A percentile compares a stretch with the other conserved stretches of the same genome.
These are phyloP conservation scores for Pheosia tremula DNA, from an alignment of 2,888 invertebrate genomes.

Conservation along the genomic window DNA sequence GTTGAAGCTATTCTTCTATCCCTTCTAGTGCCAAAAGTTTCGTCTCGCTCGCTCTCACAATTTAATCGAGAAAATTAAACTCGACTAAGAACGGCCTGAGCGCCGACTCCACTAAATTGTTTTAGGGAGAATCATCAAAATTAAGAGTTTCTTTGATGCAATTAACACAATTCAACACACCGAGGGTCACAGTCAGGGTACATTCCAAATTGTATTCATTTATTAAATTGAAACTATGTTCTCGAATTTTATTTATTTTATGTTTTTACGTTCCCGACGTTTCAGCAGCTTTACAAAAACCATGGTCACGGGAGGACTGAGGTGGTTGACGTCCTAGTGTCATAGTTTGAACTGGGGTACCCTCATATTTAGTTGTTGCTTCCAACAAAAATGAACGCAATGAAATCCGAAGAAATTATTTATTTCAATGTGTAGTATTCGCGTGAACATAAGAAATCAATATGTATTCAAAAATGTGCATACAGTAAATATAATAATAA, in stretches of 20 bases:
- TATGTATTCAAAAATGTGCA: not conserved
- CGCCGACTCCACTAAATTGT: constrained; percentile 27
- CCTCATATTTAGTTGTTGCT: no score
- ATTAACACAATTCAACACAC: constrained; percentile 20
- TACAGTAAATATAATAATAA: constrained; percentile 6
- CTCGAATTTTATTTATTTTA: no score
- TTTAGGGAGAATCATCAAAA: constrained; percentile 28
- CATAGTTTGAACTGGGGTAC: no score
- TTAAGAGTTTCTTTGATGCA: constrained; percentile 27
- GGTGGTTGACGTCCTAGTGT: no score
- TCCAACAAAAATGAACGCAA: no score
- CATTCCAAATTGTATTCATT: not conserved
- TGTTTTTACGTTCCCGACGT: no score
- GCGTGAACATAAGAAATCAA: no score
- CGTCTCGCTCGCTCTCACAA: constrained; percentile 39
- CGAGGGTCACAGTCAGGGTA: not conserved
- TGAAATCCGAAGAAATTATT: no score
- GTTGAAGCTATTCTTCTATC: constrained; percentile 29
- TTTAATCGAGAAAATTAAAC: constrained; percentile 43
- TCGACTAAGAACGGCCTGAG: constrained; percentile 20
- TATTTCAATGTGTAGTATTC: no score
- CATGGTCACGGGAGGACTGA: no score
- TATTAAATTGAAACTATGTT: no score
- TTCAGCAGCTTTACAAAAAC: no score
- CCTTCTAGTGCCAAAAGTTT: constrained; percentile 34